Evolutionary conservation across 1,140 invertebrate species (phyloP), one percentile per base, ranked within the genome.

Genomic region (Stegodyphus dumicola): DNA sequence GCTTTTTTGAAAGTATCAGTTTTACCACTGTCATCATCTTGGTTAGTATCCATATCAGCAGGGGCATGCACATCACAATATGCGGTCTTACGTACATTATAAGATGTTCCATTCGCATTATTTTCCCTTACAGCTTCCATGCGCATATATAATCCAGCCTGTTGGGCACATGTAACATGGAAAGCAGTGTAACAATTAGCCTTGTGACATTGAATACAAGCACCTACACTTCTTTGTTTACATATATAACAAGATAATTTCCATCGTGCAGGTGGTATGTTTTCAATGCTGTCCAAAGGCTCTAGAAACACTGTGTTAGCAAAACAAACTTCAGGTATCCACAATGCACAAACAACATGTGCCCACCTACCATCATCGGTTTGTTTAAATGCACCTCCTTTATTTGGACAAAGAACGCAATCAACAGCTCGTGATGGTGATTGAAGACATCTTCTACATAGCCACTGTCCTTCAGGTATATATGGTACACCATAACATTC

Each of bases 401-500:
- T 96, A 90, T 99, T 99, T 0, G 98, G 98, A 92, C 98, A 99
- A 6, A 99, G 92, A 49, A 96, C 96, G 92, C 98, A 99, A 90
- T 98, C 96, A 1, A 99, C 98, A 10, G 97, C 95, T 81, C 96
- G 91, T 6, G 97, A 99, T 7, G 98, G 98, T 76, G 97, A 99
- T 89, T 99, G 96, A 6, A 99, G 91, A 91, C 98, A 99, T 17
- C 94, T 90, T 73, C 98, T 93, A 91, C 98, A 99, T 15, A 99
- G 91, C 98, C 98, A 99, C 90, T 99, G 98, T 18, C 98, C 98
- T 91, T 99, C 98, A 0, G 98, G 98, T 89, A 99, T 99, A 89
- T 99, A 99, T 17, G 98, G 98, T 7, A 99, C 98, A 73, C 98
- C 98, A 91, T 99, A 99, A 90, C 98, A 99, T 91, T 99, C 98